Evolutionary conservation across 1,140 invertebrate genomes (phyloP).

Genomic region (Chironomus striatipennis): DNA sequence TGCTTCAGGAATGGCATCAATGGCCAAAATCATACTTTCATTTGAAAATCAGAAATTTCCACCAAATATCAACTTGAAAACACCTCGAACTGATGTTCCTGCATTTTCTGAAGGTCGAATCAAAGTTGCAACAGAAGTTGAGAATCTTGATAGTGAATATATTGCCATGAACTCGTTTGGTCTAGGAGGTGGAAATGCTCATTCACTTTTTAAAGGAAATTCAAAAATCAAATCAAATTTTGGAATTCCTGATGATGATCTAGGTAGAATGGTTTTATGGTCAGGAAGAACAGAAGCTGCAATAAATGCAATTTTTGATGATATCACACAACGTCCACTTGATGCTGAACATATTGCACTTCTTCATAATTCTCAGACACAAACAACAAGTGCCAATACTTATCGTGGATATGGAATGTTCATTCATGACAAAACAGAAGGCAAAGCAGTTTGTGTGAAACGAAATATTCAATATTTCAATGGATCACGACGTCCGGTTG

Average conservation of each 20-base stretch:
- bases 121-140: constrained; percentile 58
- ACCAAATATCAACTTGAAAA: constrained; percentile 69
- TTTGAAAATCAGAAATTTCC: constrained; percentile 66
- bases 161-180: constrained; percentile 75
- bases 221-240: constrained; percentile 45
- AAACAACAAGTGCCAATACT: constrained; percentile 31
- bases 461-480: constrained; percentile 49
- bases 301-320: constrained; percentile 56
- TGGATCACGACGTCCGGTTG: constrained; percentile 56
- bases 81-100: constrained; percentile 61
- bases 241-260: constrained; percentile 43
- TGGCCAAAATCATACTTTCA: constrained; percentile 70
- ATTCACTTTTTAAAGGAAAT: constrained; percentile 56
- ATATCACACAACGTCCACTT: constrained; percentile 48
- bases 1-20: constrained; percentile 73
- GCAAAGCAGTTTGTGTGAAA: constrained; percentile 39
- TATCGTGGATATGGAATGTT: constrained; percentile 32
- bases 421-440: constrained; percentile 34
- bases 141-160: constrained; percentile 49
- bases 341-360: constrained; percentile 49
- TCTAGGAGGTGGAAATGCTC: constrained; percentile 74
- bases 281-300: constrained; percentile 54
- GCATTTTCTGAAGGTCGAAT: constrained; percentile 60
- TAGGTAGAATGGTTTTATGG: constrained; percentile 46
- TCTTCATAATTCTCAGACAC: constrained; percentile 42